Evolutionary conservation across 2,797 vertebrate species (phyloP).

Genomic region (Paedocypris micromegethes): DNA sequence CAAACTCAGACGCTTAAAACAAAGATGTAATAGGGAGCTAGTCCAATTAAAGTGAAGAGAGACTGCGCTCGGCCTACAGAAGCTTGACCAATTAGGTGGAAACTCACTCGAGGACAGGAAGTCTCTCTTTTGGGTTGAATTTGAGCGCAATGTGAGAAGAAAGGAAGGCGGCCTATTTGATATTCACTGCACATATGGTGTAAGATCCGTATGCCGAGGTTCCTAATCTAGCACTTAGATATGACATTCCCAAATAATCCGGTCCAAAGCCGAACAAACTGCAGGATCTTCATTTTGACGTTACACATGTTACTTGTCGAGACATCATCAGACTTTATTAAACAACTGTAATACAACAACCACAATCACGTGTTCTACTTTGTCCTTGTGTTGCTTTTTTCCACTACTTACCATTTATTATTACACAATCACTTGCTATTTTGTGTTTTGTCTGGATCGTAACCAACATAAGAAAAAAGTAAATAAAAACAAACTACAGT

Average conservation of each 20-base stretch:
- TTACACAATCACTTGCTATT: too few relatives aligned
- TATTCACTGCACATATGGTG: slow-evolving; percentile 57
- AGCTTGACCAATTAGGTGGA: slow-evolving; percentile 20
- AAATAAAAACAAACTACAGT: too few relatives aligned
- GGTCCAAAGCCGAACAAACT: slow-evolving; percentile 50
- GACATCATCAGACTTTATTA: too few relatives aligned
- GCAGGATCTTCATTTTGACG: slow-evolving; percentile 57
- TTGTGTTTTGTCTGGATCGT: too few relatives aligned
- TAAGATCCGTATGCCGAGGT: slow-evolving; percentile 53
- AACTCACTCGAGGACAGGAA: slow-evolving; percentile 52
- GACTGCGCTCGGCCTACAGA: not conserved
- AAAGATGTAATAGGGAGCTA: too few relatives aligned
- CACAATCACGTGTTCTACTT: too few relatives aligned
- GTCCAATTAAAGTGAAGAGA: not conserved
- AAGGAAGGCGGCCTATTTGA: slow-evolving; percentile 50
- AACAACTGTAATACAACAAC: too few relatives aligned
- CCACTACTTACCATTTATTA: too few relatives aligned
- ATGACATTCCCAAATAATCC: slow-evolving; percentile 62
- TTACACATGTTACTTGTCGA: too few relatives aligned
- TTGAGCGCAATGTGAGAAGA: slow-evolving; percentile 9
- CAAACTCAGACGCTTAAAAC: too few relatives aligned
- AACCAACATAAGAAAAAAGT: too few relatives aligned
- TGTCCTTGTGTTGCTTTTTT: too few relatives aligned
- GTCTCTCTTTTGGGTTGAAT: slow-evolving; percentile 49
- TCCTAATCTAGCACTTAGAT: slow-evolving; percentile 65